Conservation (phyloP, 2,113 vertebrate genomes). For the Ctenodactylus gundi region DNA sequence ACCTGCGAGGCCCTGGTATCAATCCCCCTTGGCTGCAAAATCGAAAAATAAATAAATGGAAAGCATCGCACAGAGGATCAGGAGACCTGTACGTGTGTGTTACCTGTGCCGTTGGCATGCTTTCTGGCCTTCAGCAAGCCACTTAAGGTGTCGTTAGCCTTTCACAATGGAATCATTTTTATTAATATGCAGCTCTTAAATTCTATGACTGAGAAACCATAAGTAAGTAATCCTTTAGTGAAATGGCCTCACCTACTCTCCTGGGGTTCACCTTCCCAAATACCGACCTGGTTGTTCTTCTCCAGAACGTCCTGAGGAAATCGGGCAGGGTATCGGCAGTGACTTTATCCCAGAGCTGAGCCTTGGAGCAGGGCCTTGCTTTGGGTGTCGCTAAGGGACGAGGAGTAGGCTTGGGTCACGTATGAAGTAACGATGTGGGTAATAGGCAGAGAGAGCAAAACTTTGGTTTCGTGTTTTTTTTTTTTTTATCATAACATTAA, state of each 20-base stretch:
- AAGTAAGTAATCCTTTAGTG: constrained; percentile 2
- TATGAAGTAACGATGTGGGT: not conserved
- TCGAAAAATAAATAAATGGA: not conserved
- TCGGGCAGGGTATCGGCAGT: not conserved
- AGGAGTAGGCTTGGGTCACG: not conserved
- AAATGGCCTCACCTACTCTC: too few species aligned
- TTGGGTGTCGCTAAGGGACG: not conserved
- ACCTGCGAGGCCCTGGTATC: not conserved
- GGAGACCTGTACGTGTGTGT: not conserved
- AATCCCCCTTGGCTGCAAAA: not conserved
- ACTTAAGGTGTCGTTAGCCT: not conserved
- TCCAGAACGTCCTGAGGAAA: not conserved
- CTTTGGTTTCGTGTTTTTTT: not conserved
- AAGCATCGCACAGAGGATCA: too few species aligned
- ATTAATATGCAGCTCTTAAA: not conserved
- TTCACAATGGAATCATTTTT: not conserved
- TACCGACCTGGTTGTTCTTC: not conserved
- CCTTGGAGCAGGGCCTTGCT: accelerated
- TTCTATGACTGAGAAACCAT: not conserved
- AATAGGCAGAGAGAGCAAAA: not conserved
- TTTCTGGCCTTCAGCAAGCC: not conserved
- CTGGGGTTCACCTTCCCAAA: not conserved
- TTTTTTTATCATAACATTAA: too few species aligned
- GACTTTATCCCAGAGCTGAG: not conserved
- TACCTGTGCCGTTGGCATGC: not conserved